A percentile compares a stretch with the other conserved stretches of the same genome.
These are phyloP conservation scores for Leucoraja erinaceus DNA, from an alignment of 2,113 vertebrate species.

Conservation along the genomic window DNA sequence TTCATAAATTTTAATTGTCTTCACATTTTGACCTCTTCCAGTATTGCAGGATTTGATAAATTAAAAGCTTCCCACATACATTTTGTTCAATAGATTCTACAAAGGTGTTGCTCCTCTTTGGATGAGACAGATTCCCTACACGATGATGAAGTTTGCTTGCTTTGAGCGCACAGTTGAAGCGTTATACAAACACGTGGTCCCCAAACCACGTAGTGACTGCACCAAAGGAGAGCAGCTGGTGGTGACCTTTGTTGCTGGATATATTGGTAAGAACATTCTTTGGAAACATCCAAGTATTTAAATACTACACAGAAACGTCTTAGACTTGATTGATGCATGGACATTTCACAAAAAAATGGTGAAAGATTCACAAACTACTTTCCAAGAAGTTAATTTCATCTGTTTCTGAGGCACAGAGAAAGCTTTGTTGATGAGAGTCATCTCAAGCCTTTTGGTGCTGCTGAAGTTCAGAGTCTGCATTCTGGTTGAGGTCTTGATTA, in stretches of 20 bases:
- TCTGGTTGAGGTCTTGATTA: too few relatives aligned
- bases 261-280: constrained; percentile 76
- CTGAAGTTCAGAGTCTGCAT: too few relatives aligned
- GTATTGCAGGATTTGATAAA: not conserved
- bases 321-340: not conserved
- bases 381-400: too few relatives aligned
- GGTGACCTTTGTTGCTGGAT: constrained; percentile 91
- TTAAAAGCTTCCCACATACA: not conserved
- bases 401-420: too few relatives aligned
- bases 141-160: constrained; percentile 99
- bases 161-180: constrained; percentile 94
- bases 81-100: constrained; percentile 73
- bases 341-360: too few relatives aligned
- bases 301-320: too few relatives aligned
- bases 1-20: not conserved
- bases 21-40: not conserved
- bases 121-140: constrained; percentile 99
- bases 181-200: constrained; percentile 86
- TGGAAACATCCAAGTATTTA: not conserved
- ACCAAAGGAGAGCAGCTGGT: constrained; percentile 81
- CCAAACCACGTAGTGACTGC: constrained; percentile 91
- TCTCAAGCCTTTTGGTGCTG: too few relatives aligned
- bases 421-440: too few relatives aligned
- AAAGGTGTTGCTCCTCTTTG: constrained; percentile 92
- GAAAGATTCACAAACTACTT: too few relatives aligned